Base-by-base conservation (phyloP, 2,888 invertebrate genomes). In the Hoplodrina blanda region DNA sequence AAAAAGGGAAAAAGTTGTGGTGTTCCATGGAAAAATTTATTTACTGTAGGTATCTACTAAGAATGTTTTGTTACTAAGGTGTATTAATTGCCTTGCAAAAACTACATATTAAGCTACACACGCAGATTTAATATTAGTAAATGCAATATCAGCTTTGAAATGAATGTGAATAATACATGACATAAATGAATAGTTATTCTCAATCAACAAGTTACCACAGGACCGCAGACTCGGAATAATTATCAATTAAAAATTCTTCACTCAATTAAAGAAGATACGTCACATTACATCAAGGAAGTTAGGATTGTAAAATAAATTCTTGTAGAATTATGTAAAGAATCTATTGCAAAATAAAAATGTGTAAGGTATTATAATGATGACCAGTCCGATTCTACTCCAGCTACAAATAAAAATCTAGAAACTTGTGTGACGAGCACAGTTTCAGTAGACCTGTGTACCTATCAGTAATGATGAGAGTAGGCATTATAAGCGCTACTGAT, bases 201-300 rank as follows among this genome's bases (percentile, higher is more conserved):
- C 41, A 49, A 10, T 56, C 4, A 69, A 33, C 20, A 62, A 62
- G 0, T 17, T 10, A 13, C 8, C 15, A 41, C 17, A 17, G 46
- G 5, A 46, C 46, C 17, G 63, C 30, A 41, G 17, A 54, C 54
- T 54, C 62, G 41, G 37, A 62, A 62, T 55, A 49, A 71, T 73
- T 55, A 49, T 19, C 55, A 63, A 73, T 62, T 55, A 63, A 41
- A 74, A 13, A 73, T 74, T 71, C 50, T 53, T 49, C 61, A 10
- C 13, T 53, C 56, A 62, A 73, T 78, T 73, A 71, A 78, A 73
- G 59, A 68, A 53, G 49, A 44, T 44, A 52, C 37, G 33, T 52
- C 20, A 11, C 6, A n/a, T 30, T 49, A 20, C 50, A 50, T 70
- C 50, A 37, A 10, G 20, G 50, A 30, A 46, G 11, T 20, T 20